A percentile compares a stretch with the other conserved stretches of the same genome.
phyloP scores from a whole-genome alignment of 2,113 vertebrate species.

The Nerophis lumbriciformis region DNA sequence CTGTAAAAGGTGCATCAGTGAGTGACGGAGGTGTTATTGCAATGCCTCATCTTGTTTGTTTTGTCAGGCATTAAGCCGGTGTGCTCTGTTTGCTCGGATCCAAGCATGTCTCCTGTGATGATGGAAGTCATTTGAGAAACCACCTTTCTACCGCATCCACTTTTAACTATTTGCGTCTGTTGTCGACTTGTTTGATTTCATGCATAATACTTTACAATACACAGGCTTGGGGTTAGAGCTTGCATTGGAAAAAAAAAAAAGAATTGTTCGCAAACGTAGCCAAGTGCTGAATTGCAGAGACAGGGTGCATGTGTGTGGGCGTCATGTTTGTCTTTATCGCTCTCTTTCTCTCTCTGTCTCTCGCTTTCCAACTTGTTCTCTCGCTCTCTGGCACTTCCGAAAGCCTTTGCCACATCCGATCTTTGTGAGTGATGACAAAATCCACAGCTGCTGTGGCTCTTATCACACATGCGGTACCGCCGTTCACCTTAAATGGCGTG shows the following conservation, averaged over 20 bases:
- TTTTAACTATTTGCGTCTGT: constrained; percentile 6
- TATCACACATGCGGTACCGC: constrained; percentile 18
- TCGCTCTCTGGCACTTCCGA: constrained; percentile 54
- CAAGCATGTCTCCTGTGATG: neutral
- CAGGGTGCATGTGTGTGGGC: constrained; percentile 55
- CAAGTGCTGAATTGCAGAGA: constrained; percentile 58
- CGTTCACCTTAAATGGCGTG: constrained; percentile 23
- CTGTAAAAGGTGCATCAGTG: constrained; percentile 47
- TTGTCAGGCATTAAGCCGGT: constrained; percentile 4
- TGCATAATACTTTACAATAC: constrained; percentile 11
- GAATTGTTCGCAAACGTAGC: constrained; percentile 30
- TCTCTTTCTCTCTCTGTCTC: constrained; percentile 11
- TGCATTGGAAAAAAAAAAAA: constrained; percentile 36
- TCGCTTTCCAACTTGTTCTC: constrained; percentile 14
- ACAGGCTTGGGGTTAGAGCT: constrained; percentile 31
- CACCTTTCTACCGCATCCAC: neutral
- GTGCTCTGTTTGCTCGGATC: constrained; percentile 2
- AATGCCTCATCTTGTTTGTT: constrained; percentile 21
- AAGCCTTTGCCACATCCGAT: constrained; percentile 65
- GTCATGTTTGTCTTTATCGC: constrained; percentile 45
- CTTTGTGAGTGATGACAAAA: constrained; percentile 45
- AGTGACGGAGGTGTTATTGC: constrained; percentile 39
- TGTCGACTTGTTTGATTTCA: constrained; percentile 17
- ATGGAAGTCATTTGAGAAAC: neutral
- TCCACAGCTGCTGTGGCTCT: constrained; percentile 42